Evolutionary conservation across 2,888 invertebrate genomes (phyloP).

Genomic region (Heliconius aoede): DNA sequence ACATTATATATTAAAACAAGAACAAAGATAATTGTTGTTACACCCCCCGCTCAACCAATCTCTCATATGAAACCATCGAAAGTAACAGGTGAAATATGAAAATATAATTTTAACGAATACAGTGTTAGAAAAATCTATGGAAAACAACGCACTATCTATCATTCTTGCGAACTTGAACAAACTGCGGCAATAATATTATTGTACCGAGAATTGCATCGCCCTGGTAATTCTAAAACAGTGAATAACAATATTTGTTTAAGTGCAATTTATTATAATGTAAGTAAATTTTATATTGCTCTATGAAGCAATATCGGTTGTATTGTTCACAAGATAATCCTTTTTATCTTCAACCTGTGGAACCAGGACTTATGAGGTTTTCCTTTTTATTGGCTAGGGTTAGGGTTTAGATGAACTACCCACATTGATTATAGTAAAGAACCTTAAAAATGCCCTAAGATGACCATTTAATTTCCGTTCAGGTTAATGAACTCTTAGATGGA

Average conservation of each 20-base stretch:
- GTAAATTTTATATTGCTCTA: neutral
- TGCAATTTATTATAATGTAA: neutral
- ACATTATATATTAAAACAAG: too few relatives aligned
- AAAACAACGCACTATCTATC: neutral
- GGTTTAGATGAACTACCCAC: neutral
- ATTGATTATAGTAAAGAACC: neutral
- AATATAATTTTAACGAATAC: neutral
- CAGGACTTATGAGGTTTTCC: neutral
- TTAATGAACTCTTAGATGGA: slow-evolving; percentile 77
- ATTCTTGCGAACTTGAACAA: neutral
- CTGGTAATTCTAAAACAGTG: neutral
- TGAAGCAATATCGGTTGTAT: neutral
- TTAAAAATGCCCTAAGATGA: neutral
- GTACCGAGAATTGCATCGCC: neutral
- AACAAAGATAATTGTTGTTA: too few relatives aligned
- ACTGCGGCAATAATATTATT: neutral
- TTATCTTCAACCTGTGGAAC: neutral
- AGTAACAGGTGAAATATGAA: slow-evolving; percentile 2
- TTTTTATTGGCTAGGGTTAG: neutral
- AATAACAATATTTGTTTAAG: neutral
- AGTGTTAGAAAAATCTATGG: neutral
- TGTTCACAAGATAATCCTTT: neutral
- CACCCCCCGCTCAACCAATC: neutral
- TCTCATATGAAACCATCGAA: too few relatives aligned
- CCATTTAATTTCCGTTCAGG: slow-evolving; percentile 50